Conservation (phyloP, 2,888 invertebrate genomes). For the Willowsia nigromaculata region DNA sequence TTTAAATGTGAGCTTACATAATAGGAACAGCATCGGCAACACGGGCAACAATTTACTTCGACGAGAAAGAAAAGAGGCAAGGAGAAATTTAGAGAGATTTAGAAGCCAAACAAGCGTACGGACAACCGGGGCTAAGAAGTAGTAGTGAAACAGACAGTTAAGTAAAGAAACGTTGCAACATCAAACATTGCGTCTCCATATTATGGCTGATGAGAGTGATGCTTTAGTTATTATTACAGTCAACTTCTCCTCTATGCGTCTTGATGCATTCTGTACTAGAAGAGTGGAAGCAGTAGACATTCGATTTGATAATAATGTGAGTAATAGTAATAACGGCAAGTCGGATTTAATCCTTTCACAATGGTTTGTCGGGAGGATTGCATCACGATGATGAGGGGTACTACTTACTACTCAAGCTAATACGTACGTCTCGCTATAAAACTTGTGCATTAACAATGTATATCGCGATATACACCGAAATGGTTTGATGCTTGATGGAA, state of each 20-base stretch:
- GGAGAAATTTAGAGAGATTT: slow-evolving; percentile 56
- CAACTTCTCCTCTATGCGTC: background rate
- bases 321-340: slow-evolving; percentile 58
- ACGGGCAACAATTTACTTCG: slow-evolving; percentile 3
- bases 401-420: background rate
- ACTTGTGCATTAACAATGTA: no score
- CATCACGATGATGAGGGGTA: slow-evolving; percentile 38
- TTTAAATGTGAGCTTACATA: background rate
- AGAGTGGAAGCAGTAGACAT: background rate
- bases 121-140: background rate
- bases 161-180: slow-evolving; percentile 53
- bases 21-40: no score
- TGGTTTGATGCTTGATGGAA: background rate
- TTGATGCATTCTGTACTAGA: background rate
- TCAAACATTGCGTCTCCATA: slow-evolving; percentile 17
- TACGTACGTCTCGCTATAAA: no score
- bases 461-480: no score
- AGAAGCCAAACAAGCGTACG: slow-evolving; percentile 32
- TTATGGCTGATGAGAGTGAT: background rate
- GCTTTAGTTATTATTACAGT: background rate
- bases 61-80: background rate
- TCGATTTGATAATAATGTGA: slow-evolving; percentile 58
- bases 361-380: slow-evolving; percentile 66
- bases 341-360: slow-evolving; percentile 68
- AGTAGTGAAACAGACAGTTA: slow-evolving; percentile 39